These are phyloP conservation scores for Coptotermes formosanus DNA, from an alignment of 1,140 invertebrate genomes.

Conservation along the genomic window DNA sequence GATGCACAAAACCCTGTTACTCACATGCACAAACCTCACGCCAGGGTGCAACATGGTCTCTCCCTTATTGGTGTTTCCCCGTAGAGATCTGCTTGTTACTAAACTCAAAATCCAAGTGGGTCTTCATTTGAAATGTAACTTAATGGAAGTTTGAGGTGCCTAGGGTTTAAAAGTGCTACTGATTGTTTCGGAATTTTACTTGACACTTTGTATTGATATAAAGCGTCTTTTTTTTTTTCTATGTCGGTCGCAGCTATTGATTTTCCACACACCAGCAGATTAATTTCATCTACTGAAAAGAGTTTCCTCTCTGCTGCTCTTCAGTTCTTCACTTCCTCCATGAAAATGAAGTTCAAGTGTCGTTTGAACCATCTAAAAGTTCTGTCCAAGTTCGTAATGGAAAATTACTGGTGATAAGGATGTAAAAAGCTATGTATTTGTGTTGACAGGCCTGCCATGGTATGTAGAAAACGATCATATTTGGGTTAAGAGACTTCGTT, in stretches of 20 bases:
- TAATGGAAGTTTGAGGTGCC: too few relatives aligned
- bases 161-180: too few relatives aligned
- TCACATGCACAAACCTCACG: not conserved
- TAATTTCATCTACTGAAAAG: too few relatives aligned
- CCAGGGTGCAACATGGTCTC: not conserved
- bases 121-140: too few relatives aligned
- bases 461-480: not conserved
- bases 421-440: not conserved
- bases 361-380: not conserved
- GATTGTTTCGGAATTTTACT: too few relatives aligned
- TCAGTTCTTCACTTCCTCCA: not conserved
- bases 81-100: not conserved
- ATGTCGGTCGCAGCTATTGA: too few relatives aligned
- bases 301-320: too few relatives aligned
- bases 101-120: too few relatives aligned
- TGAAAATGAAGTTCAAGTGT: not conserved
- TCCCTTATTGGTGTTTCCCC: not conserved
- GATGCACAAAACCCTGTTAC: not conserved
- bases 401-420: not conserved
- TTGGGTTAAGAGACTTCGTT: too few relatives aligned
- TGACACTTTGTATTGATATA: too few relatives aligned
- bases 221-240: too few relatives aligned
- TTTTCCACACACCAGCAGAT: too few relatives aligned
- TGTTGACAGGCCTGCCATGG: not conserved
- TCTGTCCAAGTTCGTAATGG: not conserved